Conservation (phyloP, 2,888 invertebrate genomes). For the Coelopa pilipes region DNA sequence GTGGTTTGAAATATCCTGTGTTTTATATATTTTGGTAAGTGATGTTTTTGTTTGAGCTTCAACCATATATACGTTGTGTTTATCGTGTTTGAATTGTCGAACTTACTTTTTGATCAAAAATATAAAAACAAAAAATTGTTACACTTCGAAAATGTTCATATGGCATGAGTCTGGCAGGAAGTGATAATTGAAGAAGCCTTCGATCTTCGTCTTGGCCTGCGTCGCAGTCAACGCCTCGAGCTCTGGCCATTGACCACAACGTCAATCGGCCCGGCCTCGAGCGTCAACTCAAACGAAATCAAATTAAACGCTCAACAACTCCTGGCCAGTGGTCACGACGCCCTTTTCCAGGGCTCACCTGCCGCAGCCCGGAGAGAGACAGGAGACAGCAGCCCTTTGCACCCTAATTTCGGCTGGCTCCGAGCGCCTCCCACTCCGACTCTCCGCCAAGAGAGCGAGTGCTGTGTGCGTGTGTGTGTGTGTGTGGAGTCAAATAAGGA, state of each 20-base stretch:
- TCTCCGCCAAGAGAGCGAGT: background rate
- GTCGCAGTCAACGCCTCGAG: no score
- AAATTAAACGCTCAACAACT: constrained; percentile 40
- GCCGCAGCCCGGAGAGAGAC: background rate
- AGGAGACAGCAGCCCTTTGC: constrained; percentile 1
- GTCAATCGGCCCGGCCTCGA: constrained; percentile 40
- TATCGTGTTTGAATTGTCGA: no score
- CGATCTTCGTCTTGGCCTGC: no score
- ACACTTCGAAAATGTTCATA: no score
- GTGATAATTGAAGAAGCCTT: no score
- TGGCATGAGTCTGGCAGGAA: no score
- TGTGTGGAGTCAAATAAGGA: background rate
- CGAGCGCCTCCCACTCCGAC: background rate
- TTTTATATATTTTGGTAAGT: no score
- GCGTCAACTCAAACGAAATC: constrained; percentile 52
- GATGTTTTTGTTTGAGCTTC: no score
- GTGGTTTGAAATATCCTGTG: no score
- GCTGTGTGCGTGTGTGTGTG: background rate
- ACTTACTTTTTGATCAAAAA: no score
- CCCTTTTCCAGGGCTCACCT: background rate
- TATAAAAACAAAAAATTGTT: no score
- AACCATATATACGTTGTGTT: no score
- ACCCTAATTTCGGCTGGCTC: constrained; percentile 4
- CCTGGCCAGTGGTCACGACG: background rate
- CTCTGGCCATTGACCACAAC: background rate